phyloP scores from a whole-genome alignment of 2,113 vertebrate species.

The Setophaga petechia region DNA sequence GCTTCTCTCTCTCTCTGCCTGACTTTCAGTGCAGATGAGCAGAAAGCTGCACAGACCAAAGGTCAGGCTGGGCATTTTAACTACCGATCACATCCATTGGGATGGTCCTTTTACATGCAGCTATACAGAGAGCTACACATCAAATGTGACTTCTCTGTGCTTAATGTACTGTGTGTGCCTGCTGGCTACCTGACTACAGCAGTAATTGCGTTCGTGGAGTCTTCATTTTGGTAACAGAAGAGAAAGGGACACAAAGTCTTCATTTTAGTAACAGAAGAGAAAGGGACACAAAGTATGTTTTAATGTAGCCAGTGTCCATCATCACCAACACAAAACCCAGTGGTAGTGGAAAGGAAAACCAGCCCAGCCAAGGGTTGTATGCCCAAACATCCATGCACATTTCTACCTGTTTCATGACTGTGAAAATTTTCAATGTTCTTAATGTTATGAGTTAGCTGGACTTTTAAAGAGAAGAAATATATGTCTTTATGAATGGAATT shows the following conservation, averaged over 20 bases:
- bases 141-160: neutral
- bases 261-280: neutral
- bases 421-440: neutral
- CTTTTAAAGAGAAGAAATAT: neutral
- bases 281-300: neutral
- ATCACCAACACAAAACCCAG: neutral
- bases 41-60: neutral
- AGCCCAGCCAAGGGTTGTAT: neutral
- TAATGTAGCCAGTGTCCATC: neutral
- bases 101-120: neutral
- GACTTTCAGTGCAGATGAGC: neutral
- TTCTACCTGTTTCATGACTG: neutral
- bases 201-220: neutral
- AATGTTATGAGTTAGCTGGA: slow-evolving; percentile 14
- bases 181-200: neutral
- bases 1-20: neutral
- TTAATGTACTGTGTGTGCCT: neutral
- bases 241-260: neutral
- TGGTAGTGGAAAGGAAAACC: neutral
- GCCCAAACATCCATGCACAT: neutral
- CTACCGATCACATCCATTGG: accelerated
- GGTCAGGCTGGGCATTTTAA: neutral
- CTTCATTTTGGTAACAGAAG: neutral
- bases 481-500: slow-evolving; percentile 35
- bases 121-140: neutral